These are phyloP conservation scores for Astyanax mexicanus DNA, from an alignment of 2,797 vertebrate genomes.

Conservation along the genomic window DNA sequence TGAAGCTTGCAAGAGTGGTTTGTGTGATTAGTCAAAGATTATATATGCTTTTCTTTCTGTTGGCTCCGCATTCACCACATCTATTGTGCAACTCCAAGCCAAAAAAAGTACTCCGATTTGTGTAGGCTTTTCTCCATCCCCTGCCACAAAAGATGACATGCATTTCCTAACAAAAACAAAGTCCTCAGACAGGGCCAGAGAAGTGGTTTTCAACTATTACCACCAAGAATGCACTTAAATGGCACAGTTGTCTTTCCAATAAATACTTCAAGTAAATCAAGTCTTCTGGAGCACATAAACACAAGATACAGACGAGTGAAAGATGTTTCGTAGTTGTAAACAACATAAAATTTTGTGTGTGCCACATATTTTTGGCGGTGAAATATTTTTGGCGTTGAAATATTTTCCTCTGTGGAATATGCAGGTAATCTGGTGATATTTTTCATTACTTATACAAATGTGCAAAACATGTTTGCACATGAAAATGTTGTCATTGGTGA, in stretches of 20 bases:
- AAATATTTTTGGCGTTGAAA: neutral
- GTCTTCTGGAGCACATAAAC: slow-evolving; percentile 22
- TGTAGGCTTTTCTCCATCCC: slow-evolving; percentile 53
- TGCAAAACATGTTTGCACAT: slow-evolving; percentile 33
- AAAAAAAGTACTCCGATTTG: slow-evolving; percentile 42
- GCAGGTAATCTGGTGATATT: neutral
- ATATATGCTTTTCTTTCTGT: slow-evolving; percentile 33
- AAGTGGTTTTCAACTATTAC: slow-evolving; percentile 59
- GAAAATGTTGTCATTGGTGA: slow-evolving; percentile 4
- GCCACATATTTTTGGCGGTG: slow-evolving; percentile 26
- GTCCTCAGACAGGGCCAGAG: slow-evolving; percentile 59
- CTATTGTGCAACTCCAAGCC: slow-evolving; percentile 43
- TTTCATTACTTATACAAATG: slow-evolving; percentile 15
- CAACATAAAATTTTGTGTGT: slow-evolving; percentile 16
- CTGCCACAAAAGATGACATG: slow-evolving; percentile 48
- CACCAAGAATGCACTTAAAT: slow-evolving; percentile 62
- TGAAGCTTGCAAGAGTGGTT: slow-evolving; percentile 24
- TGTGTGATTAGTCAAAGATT: slow-evolving; percentile 44
- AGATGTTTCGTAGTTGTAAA: slow-evolving; percentile 23
- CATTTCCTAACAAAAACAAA: slow-evolving; percentile 63
- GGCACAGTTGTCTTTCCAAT: slow-evolving; percentile 59
- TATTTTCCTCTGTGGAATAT: slow-evolving; percentile 8
- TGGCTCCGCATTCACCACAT: slow-evolving; percentile 39
- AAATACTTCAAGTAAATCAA: slow-evolving; percentile 56
- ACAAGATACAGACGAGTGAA: neutral